Evolutionary conservation across 1,140 invertebrate genomes (phyloP), one percentile per base, ranked within the genome.

Genomic region (Achatina immaculata): DNA sequence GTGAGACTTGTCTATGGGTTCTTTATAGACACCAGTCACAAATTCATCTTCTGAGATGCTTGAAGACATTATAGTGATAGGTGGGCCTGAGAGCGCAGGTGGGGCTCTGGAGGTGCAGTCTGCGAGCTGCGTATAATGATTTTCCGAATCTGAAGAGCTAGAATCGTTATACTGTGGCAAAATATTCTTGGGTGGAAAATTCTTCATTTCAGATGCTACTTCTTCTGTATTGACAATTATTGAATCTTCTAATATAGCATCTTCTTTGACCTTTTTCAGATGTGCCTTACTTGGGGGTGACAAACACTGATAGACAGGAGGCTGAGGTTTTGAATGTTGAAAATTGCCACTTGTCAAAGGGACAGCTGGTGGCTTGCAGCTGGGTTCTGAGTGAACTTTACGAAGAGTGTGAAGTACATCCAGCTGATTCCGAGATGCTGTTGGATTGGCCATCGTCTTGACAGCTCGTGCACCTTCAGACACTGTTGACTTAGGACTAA

Each of bases 1-100:
- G 1, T 9, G 43, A 34, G 38, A 73, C 14, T 78, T 71, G n/a
- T 87, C 87, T 1, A 89, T 83, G 21, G 88, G 88, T 69, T 89
- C 88, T 43, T 86, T 71, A 65, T 89, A 89, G 6, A 86, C 84
- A 21, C 85, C 88, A 42, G 84, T 89, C 7, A 89, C 88, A 81
- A 89, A 86, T 36, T 83, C 81, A 21, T 89, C 88, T 19, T 88
- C 87, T 31, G 58, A 62, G n/a, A 31, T 34, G 28, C 58, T 31
- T 34, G 16, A 2, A 16, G 58, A 62, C n/a, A 62, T 62, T 31
- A 31, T 31, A 62, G 58, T 11, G 21, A 28, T 31, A 6, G 58
- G 3, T 21, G 55, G 21, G 4, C 11, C 11, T 21, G 55, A 24
- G 11, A 58, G 11, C 9, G 58, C n/a, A 34, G 58, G 28, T 6